Evolutionary conservation across 2,797 vertebrate species (phyloP), one percentile per base, ranked within the genome.

Genomic region (Anas bahamensis): DNA sequence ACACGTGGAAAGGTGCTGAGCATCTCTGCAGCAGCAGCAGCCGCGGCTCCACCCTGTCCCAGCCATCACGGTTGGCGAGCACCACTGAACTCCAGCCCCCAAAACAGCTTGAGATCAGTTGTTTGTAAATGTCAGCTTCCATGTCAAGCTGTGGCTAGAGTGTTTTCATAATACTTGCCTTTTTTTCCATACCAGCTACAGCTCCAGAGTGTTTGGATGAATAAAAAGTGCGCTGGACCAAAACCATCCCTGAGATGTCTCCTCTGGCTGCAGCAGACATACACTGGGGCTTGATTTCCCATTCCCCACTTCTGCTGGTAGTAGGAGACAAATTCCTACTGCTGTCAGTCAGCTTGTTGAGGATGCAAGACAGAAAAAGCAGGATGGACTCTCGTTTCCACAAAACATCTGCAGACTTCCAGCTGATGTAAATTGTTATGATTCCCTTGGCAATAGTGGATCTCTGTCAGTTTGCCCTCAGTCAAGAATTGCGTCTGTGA

Each of bases 91-190:
- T 89, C 81, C 24, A 29, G 88, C 79, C 86, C 80, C 28, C 50
- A 95, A 52, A 93, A 63, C 6, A 78, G 18, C 19, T 93, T 79
- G 64, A 59, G 86, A 77, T 79, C 75, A 83, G 44, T 68, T 33
- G 24, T 14, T 87, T 96, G 60, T 93, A 94, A 93, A 81, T 69
- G 21, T 53, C 31, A 90, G 69, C 60, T 76, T 88, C 75, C 17
- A 33, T 37, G 39, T 70, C 83, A 92, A 90, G 64, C 26, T 84
- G 96, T 93, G 73, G 41, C 90, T 55, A 81, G 74, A 57, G 64
- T 19, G 29, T 93, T 90, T 83, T 95, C 88, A 83, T 44, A 97
- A 84, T 75, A 93, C 93, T 93, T 95, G 70, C 56, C 59, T 37
- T 37, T 85, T 97, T 88, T 94, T 76, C 18, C 7, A 1, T 46